These are phyloP conservation scores for Anneissia japonica DNA, from an alignment of 35 echinoderm and acorn worm genomes.

Conservation along the genomic window DNA sequence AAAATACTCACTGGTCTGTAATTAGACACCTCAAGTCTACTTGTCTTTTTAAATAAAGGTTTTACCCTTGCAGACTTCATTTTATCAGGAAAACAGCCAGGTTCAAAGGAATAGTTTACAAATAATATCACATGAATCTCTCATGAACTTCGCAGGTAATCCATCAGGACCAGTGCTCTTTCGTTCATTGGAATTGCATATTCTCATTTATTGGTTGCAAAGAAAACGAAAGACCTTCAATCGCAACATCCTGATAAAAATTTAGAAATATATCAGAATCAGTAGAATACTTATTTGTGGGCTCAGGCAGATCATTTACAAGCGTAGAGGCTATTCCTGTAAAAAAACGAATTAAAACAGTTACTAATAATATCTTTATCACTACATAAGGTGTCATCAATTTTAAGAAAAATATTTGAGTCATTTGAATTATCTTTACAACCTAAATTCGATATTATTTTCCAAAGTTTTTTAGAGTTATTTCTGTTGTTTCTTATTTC, in stretches of 20 bases:
- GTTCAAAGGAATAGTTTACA: neutral
- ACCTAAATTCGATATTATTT: too few species aligned
- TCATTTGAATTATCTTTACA: too few species aligned
- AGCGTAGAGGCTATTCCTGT: neutral
- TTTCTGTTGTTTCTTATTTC: too few species aligned
- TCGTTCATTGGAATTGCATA: neutral
- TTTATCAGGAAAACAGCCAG: neutral
- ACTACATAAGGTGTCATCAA: neutral
- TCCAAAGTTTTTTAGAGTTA: too few species aligned
- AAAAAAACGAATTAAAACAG: too few species aligned
- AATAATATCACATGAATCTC: neutral
- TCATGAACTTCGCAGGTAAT: neutral
- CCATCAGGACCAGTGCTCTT: neutral
- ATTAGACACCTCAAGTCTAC: neutral
- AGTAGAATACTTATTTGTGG: neutral
- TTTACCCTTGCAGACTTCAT: neutral
- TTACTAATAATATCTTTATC: neutral
- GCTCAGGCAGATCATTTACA: neutral
- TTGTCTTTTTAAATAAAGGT: conserved; percentile 5
- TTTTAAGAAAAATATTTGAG: too few species aligned
- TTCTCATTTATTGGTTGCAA: neutral
- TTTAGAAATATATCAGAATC: neutral
- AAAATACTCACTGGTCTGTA: conserved; percentile 17
- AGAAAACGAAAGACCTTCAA: neutral
- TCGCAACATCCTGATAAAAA: neutral